Evolutionary conservation across 2,113 vertebrate species (phyloP).

Genomic region (Tachysurus vachellii): DNA sequence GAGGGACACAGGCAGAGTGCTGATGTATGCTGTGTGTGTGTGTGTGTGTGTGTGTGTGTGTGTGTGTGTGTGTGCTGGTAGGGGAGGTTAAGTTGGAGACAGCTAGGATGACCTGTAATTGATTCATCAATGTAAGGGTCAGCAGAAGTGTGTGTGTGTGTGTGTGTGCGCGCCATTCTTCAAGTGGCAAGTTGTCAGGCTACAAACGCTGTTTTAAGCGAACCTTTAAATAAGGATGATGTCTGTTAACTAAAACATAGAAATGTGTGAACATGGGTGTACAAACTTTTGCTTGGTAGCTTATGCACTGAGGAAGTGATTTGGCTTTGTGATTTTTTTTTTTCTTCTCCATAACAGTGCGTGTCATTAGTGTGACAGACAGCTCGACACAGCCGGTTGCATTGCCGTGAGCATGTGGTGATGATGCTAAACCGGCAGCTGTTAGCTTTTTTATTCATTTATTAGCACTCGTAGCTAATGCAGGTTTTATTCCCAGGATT

Average conservation of each 20-base stretch:
- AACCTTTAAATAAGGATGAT: background rate
- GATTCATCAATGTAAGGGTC: constrained; percentile 41
- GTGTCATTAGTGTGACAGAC: background rate
- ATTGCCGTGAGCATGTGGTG: background rate
- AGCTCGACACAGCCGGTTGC: background rate
- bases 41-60: constrained; percentile 31
- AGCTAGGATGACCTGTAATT: constrained; percentile 42
- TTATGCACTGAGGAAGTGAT: background rate
- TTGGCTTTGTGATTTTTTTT: background rate
- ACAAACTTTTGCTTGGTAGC: background rate
- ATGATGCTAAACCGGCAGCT: background rate
- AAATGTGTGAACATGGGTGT: background rate
- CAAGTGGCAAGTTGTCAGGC: constrained; percentile 50
- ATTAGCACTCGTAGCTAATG: background rate
- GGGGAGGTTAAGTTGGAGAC: constrained; percentile 56
- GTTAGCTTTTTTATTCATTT: background rate
- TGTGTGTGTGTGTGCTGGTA: constrained; percentile 41
- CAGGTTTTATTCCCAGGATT: background rate
- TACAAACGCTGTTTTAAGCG: constrained; percentile 25
- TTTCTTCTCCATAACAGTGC: background rate
- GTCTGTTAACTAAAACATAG: background rate
- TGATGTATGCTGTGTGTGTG: constrained; percentile 36
- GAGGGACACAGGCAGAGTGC: constrained; percentile 35
- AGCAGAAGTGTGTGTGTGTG: constrained; percentile 17
- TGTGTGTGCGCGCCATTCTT: constrained; percentile 23